Evolutionary conservation across 2,113 vertebrate genomes (phyloP), one percentile per base, ranked within the genome.

Genomic region (Rhodinocichla rosea): DNA sequence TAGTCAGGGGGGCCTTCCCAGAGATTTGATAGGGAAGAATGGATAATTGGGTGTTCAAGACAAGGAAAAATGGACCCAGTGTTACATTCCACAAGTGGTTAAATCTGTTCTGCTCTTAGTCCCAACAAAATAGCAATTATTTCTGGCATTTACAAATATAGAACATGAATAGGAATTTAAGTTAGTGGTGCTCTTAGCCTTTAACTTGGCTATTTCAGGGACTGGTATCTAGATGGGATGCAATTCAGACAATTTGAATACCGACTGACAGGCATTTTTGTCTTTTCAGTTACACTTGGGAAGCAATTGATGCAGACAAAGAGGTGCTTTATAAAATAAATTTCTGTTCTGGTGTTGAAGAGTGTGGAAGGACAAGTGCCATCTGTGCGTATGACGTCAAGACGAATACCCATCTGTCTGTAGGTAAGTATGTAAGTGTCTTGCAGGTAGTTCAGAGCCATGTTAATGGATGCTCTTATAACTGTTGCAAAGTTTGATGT

Each of bases 221-320:
- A 11, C 49, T 64, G 15, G 1, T 64, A 9, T 64, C 23, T 74
- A 47, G 39, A 63, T 24, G 5, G 21, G 57, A 27, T 0, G 4
- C 52, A 44, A 30, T 11, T 20, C 59, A 40, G 55, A 10, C 33
- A 49, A 23, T 26, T 33, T n/a, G 26, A 53, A 83, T 79, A 49
- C 30, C 27, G 65, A 44, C 33, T 89, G 37, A 92, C 33, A 50
- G 13, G 5, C 32, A 45, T 84, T 80, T 57, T 92, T 94, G 75
- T 68, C 77, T 95, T 97, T 98, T 59, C 96, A 99, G 99, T 75
- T 99, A 98, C 82, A 98, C 98, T 42, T 99, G 99, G 99, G 95
- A 99, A 97, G 99, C 99, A 52, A 97, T 99, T 69, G 99, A 99
- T 97, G 75, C 84, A 68, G 98, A 98, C 89, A 99, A 94, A 52